Evolutionary conservation across 92 coral and sea anemone species (phyloP).

Genomic region (Porites cylindrica): DNA sequence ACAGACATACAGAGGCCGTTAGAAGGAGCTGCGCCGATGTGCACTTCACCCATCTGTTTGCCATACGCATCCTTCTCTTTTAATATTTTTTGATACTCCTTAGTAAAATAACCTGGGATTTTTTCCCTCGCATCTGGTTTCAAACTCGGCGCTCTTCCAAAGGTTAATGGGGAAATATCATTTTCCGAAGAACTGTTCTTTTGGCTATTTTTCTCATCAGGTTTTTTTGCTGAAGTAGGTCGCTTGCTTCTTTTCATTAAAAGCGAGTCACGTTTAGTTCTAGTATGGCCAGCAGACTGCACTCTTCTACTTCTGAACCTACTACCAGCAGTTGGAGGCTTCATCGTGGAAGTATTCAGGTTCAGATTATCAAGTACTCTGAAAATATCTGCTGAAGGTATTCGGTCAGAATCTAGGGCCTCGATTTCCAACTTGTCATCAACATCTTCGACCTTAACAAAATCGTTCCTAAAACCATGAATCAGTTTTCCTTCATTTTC

Average conservation of each 20-base stretch:
- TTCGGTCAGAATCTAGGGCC: conserved; percentile 67
- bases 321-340: conserved; percentile 9
- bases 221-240: conserved; percentile 36
- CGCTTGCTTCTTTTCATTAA: conserved; percentile 11
- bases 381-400: conserved; percentile 76
- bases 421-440: conserved; percentile 47
- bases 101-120: conserved; percentile 79
- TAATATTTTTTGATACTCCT: conserved; percentile 63
- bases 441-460: conserved; percentile 12
- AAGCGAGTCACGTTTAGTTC: conserved; percentile 26
- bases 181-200: neutral
- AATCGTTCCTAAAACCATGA: neutral
- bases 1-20: neutral
- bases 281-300: conserved; percentile 70
- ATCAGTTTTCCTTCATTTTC: neutral
- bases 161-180: neutral
- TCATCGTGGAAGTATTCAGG: conserved; percentile 65
- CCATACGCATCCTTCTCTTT: neutral
- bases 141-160: conserved; percentile 35
- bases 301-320: conserved; percentile 31
- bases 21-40: neutral
- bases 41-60: neutral
- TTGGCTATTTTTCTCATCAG: neutral
- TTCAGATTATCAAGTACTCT: conserved; percentile 70
- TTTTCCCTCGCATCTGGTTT: conserved; percentile 35